A percentile compares a stretch with the other conserved stretches of the same genome.
These are phyloP conservation scores for Barbus barbus DNA, from an alignment of 2,113 vertebrate species.

Conservation along the genomic window DNA sequence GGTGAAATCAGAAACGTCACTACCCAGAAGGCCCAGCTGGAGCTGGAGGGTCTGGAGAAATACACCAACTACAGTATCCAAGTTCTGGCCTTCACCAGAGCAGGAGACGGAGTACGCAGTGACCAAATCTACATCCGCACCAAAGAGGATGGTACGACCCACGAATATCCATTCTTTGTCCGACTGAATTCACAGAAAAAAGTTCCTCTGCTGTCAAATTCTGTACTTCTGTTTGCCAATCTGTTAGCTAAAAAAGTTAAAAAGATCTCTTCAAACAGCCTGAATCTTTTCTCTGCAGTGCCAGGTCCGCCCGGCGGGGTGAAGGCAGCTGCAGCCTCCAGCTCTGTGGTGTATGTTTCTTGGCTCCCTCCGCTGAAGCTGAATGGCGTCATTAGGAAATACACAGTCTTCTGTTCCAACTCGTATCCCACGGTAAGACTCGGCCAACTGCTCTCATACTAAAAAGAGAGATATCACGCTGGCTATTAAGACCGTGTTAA, in stretches of 20 bases:
- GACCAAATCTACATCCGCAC: conserved; percentile 97
- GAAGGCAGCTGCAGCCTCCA: conserved; percentile 91
- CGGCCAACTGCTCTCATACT: neutral
- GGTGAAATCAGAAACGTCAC: conserved; percentile 97
- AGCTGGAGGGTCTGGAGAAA: conserved; percentile 94
- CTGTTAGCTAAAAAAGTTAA: neutral
- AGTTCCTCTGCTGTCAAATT: neutral
- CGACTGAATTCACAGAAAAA: neutral
- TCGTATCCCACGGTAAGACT: conserved; percentile 90
- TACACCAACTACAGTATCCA: conserved; percentile 99
- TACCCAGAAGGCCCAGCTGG: conserved; percentile 88
- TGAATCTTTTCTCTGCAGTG: conserved; percentile 71
- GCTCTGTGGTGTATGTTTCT: conserved; percentile 92
- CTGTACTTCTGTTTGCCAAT: neutral
- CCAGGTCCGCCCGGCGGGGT: conserved; percentile 95
- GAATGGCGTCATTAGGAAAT: conserved; percentile 96
- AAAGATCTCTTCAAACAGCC: neutral
- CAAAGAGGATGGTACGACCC: conserved; percentile 90
- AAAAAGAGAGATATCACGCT: conserved; percentile 6
- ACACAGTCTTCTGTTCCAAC: conserved; percentile 97
- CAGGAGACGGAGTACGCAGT: conserved; percentile 92
- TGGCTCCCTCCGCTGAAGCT: conserved; percentile 96
- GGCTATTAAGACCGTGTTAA: conserved; percentile 20
- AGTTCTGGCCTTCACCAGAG: conserved; percentile 92
- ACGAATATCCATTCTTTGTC: neutral